These are phyloP conservation scores for Corvus moneduloides DNA, from an alignment of 2,113 vertebrate genomes.

Conservation along the genomic window DNA sequence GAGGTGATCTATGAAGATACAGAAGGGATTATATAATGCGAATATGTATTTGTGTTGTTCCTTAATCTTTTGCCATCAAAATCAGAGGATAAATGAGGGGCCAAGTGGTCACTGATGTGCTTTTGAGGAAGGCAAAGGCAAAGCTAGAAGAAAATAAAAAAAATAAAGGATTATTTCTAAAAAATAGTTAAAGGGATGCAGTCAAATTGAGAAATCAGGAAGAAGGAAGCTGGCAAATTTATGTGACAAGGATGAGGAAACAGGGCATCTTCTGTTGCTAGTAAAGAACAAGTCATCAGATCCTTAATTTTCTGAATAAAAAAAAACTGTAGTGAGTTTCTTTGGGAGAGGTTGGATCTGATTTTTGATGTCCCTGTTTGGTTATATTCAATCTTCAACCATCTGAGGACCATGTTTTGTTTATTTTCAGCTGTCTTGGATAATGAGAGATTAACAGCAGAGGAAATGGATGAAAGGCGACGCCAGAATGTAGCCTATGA, in stretches of 20 bases:
- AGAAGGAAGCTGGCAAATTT: neutral
- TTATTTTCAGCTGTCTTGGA: constrained; percentile 89
- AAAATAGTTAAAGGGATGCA: neutral
- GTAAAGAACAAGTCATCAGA: neutral
- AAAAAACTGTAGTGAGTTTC: neutral
- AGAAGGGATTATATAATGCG: neutral
- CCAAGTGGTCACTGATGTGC: neutral
- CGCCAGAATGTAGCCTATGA: constrained; percentile 98
- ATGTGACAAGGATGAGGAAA: neutral
- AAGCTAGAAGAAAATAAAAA: neutral
- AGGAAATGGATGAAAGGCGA: constrained; percentile 97
- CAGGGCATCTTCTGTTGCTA: neutral
- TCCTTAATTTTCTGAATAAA: neutral
- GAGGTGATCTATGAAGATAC: neutral
- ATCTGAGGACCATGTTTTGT: neutral
- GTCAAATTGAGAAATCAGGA: neutral
- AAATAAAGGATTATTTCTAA: neutral
- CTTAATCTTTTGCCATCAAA: neutral
- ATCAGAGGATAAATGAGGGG: neutral
- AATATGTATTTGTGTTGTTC: neutral
- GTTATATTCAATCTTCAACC: neutral
- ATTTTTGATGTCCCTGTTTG: neutral
- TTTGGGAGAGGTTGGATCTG: neutral
- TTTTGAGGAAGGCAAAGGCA: neutral
- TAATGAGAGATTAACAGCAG: constrained; percentile 93